Percentiles rank a stretch among this genome's conserved stretches.
Evolutionary conservation across 92 coral and sea anemone species (phyloP).

Genomic region (Zoanthus gigantus): DNA sequence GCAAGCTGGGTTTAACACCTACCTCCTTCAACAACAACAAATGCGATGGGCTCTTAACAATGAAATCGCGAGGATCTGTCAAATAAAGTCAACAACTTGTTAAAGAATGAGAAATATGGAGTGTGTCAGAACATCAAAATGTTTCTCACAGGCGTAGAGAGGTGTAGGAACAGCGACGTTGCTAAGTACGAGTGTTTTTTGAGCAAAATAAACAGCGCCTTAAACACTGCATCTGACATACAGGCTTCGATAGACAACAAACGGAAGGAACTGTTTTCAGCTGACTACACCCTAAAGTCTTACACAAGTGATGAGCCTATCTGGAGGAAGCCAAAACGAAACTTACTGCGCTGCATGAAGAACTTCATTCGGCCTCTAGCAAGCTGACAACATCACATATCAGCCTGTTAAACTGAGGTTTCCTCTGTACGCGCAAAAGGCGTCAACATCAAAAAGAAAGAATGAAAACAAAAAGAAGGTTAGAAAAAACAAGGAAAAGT

Average conservation of each 20-base stretch:
- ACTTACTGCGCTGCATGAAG: slow-evolving; percentile 42
- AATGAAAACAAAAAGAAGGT: slow-evolving; percentile 37
- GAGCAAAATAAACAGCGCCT: slow-evolving; percentile 36
- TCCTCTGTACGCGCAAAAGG: slow-evolving; percentile 42
- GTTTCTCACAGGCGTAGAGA: background rate
- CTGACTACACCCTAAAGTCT: slow-evolving; percentile 38
- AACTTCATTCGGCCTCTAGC: slow-evolving; percentile 52
- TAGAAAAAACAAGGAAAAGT: slow-evolving; percentile 43
- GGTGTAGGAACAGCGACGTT: slow-evolving; percentile 35
- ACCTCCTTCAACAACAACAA: slow-evolving; percentile 22
- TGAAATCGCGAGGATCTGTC: slow-evolving; percentile 37
- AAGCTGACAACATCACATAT: slow-evolving; percentile 56
- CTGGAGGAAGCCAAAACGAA: slow-evolving; percentile 33
- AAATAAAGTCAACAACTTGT: slow-evolving; percentile 34
- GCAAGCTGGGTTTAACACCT: slow-evolving; percentile 35
- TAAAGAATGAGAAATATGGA: background rate
- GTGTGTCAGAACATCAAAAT: background rate
- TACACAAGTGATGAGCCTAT: slow-evolving; percentile 54
- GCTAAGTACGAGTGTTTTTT: slow-evolving; percentile 49
- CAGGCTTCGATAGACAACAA: slow-evolving; percentile 36
- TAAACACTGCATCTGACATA: slow-evolving; percentile 41
- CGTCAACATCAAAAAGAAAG: slow-evolving; percentile 42
- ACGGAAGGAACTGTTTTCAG: slow-evolving; percentile 48
- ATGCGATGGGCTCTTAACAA: slow-evolving; percentile 43
- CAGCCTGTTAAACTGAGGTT: slow-evolving; percentile 51